A percentile compares a stretch with the other conserved stretches of the same genome.
Evolutionary conservation across 2,888 invertebrate genomes (phyloP).

Genomic region (Dryobota labecula): DNA sequence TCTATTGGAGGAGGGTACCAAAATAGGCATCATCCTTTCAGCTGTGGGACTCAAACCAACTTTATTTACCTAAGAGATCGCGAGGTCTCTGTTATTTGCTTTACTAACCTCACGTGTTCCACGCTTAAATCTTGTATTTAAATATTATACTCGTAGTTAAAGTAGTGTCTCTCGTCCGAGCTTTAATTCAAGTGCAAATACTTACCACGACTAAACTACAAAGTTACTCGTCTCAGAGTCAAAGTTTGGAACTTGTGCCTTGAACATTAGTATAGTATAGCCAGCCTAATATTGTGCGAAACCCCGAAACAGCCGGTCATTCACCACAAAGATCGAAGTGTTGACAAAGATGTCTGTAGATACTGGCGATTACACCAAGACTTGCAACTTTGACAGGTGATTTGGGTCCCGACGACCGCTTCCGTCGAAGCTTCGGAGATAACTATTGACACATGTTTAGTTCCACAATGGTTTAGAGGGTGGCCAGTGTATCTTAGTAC

Average conservation of each 20-base stretch:
- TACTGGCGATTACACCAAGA: slow-evolving; percentile 82
- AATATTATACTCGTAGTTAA: background rate
- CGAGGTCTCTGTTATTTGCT: background rate
- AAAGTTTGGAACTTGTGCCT: slow-evolving; percentile 54
- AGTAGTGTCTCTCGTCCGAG: background rate
- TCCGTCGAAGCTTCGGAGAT: slow-evolving; percentile 76
- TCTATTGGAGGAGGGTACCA: no score
- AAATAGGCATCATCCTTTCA: no score
- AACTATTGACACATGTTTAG: slow-evolving; percentile 80
- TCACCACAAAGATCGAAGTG: slow-evolving; percentile 81
- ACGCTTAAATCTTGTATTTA: background rate
- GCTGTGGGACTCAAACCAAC: background rate
- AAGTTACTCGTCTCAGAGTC: slow-evolving; percentile 43
- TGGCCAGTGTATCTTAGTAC: slow-evolving; percentile 50
- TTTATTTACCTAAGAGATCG: background rate
- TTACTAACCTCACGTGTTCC: background rate
- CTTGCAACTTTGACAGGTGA: slow-evolving; percentile 87
- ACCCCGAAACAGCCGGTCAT: slow-evolving; percentile 76
- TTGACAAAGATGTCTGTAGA: slow-evolving; percentile 86
- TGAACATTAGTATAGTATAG: slow-evolving; percentile 38
- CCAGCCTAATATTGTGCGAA: slow-evolving; percentile 60
- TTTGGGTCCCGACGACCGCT: slow-evolving; percentile 86
- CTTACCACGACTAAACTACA: slow-evolving; percentile 33
- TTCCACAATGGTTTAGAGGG: slow-evolving; percentile 57
- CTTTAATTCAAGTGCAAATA: slow-evolving; percentile 28